These are phyloP conservation scores for Philaenus spumarius DNA, from an alignment of 1,140 invertebrate species.

Conservation along the genomic window DNA sequence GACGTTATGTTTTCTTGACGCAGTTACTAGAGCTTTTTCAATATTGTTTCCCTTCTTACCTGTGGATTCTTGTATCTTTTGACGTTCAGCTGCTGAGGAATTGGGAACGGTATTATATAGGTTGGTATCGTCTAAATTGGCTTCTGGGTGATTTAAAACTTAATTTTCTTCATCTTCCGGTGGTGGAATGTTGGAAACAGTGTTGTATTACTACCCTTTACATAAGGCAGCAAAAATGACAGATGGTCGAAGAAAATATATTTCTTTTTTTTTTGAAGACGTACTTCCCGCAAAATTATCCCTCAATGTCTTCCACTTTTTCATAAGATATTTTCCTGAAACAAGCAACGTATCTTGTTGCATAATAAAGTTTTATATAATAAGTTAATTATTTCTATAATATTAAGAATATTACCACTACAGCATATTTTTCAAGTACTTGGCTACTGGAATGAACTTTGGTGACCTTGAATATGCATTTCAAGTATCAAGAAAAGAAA, in stretches of 20 bases:
- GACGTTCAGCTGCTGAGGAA: neutral
- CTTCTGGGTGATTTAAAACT: no score
- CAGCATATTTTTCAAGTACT: neutral
- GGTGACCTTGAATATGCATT: conserved; percentile 11
- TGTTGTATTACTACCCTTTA: neutral
- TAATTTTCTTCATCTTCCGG: no score
- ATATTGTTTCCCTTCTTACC: neutral
- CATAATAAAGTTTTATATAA: neutral
- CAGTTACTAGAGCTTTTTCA: neutral
- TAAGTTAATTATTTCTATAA: neutral
- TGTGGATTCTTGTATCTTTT: neutral
- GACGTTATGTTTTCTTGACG: conserved; percentile 4
- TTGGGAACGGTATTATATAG: no score
- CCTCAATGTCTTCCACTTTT: neutral
- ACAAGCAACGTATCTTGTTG: neutral
- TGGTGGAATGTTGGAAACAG: neutral
- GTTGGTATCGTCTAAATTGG: no score
- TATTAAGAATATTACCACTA: neutral
- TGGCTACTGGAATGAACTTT: neutral
- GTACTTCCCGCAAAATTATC: neutral
- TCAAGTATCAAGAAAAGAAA: conserved; percentile 12
- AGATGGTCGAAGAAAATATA: neutral
- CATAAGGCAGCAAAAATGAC: neutral
- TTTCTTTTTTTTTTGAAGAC: neutral
- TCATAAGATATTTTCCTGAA: neutral